Evolutionary conservation across 2,888 invertebrate species (phyloP), one percentile per base, ranked within the genome.

Genomic region (Morpho helenor): DNA sequence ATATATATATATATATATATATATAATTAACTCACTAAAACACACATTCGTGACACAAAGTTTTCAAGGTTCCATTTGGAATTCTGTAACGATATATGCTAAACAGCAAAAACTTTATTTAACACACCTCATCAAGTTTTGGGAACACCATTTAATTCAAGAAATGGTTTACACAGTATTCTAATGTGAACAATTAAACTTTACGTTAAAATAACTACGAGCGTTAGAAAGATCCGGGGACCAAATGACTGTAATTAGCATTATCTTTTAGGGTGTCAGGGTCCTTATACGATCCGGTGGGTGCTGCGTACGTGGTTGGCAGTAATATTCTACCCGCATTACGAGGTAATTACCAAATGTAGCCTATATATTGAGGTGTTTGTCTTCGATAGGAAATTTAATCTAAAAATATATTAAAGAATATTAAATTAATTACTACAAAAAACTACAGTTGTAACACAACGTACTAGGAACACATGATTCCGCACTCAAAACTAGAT

Each of bases 181-280:
- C 52, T 59, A 58, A 52, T 57, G 63, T 41, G 50, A 53, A 64
- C 62, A 63, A 66, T 64, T 64, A 64, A 62, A 62, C 64, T 64
- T 66, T 61, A 64, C 57, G 61, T 60, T 54, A 61, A 56, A 52
- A 52, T 55, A 49, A 50, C 53, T 59, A 59, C 55, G 54, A 54
- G 59, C 60, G 55, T 53, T 59, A 52, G 52, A 55, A 52, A 60
- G 59, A 60, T 62, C 49, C 58, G 53, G 60, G 60, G 65, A 57
- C 50, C 59, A 52, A 63, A 68, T 66, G 61, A 57, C 52, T 48
- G 66, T 62, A 59, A 65, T 68, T 65, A 65, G 62, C 64, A 64
- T 68, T 66, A 66, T 65, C 65, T 66, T 65, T 65, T 63, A 63
- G 58, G 64, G 60, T 62, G 59, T 58, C 59, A 62, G 59, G 55